phyloP scores from a whole-genome alignment of 2,888 invertebrate genomes.

The Microchrysa polita region DNA sequence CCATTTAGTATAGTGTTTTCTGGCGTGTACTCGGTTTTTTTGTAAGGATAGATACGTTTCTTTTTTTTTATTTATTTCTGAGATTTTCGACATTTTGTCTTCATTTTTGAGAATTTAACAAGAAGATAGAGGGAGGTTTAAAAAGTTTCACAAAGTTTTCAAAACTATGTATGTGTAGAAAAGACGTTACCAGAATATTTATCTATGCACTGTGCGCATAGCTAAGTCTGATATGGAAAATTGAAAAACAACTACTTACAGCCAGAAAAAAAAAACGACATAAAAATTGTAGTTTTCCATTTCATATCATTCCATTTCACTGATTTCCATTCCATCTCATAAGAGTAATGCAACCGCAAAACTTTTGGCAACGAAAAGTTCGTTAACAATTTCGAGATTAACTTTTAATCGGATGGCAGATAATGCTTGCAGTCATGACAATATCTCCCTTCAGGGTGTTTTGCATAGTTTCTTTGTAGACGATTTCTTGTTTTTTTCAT shows the following conservation, averaged over 20 bases:
- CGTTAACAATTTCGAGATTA: conserved; percentile 43
- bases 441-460: conserved; percentile 4
- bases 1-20: conserved; percentile 19
- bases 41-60: neutral
- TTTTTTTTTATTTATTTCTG: no score
- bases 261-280: conserved; percentile 28
- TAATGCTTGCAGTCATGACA: conserved; percentile 2
- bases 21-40: conserved; percentile 12
- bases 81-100: conserved; percentile 25
- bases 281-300: conserved; percentile 8
- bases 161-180: no score
- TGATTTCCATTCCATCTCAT: conserved; percentile 35
- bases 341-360: conserved; percentile 44
- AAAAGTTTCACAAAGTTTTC: conserved; percentile 37
- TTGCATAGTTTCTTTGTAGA: conserved; percentile 9
- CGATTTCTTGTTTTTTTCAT: neutral
- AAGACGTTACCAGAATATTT: neutral
- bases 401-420: conserved; percentile 39
- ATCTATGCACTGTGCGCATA: no score
- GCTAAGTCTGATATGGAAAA: conserved; percentile 38
- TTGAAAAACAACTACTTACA: conserved; percentile 43
- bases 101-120: conserved; percentile 37
- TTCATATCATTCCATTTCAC: conserved; percentile 32
- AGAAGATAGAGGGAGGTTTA: conserved; percentile 10
- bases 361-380: conserved; percentile 40